Conservation (phyloP, 2,113 vertebrate species). For the Hippocampus guttulatus region DNA sequence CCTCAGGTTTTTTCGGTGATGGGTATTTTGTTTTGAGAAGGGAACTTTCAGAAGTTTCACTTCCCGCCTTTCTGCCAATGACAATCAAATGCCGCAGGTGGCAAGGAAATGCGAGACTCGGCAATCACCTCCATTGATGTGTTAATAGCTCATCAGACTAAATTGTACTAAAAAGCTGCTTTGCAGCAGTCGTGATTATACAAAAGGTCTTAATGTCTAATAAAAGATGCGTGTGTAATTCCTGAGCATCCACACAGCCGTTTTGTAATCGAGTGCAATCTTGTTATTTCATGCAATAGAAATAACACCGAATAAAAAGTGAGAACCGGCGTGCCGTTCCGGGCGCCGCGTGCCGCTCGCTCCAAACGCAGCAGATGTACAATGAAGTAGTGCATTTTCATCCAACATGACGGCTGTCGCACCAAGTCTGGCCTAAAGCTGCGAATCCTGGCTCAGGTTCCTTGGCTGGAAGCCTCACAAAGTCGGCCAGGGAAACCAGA, state of each 20-base stretch:
- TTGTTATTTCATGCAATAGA: constrained; percentile 29
- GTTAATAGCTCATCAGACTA: constrained; percentile 76
- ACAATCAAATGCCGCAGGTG: constrained; percentile 73
- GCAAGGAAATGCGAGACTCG: constrained; percentile 68
- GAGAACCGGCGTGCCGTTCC: constrained; percentile 15
- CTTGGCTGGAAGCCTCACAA: constrained; percentile 24
- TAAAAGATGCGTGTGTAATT: constrained; percentile 22
- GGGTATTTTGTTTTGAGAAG: constrained; percentile 40
- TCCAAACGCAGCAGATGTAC: constrained; percentile 24
- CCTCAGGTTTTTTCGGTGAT: constrained; percentile 6
- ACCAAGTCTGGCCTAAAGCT: constrained; percentile 8
- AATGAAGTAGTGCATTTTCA: constrained; percentile 23
- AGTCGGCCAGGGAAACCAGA: constrained; percentile 30
- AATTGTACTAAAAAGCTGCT: constrained; percentile 75
- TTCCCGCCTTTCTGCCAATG: constrained; percentile 56
- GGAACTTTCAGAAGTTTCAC: constrained; percentile 48
- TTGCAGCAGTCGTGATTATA: constrained; percentile 66
- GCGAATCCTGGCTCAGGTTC: constrained; percentile 33
- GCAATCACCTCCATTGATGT: constrained; percentile 74
- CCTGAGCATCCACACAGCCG: constrained; percentile 10
- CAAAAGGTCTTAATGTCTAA: constrained; percentile 2
- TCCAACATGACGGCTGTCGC: constrained; percentile 35
- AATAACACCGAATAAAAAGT: constrained; percentile 15
- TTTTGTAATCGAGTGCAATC: background rate
- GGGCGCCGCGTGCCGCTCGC: constrained; percentile 10